Percentiles rank a stretch among this genome's conserved stretches.
These are phyloP conservation scores for Orthonyx spaldingii DNA, from an alignment of 2,113 vertebrate genomes.

Conservation along the genomic window DNA sequence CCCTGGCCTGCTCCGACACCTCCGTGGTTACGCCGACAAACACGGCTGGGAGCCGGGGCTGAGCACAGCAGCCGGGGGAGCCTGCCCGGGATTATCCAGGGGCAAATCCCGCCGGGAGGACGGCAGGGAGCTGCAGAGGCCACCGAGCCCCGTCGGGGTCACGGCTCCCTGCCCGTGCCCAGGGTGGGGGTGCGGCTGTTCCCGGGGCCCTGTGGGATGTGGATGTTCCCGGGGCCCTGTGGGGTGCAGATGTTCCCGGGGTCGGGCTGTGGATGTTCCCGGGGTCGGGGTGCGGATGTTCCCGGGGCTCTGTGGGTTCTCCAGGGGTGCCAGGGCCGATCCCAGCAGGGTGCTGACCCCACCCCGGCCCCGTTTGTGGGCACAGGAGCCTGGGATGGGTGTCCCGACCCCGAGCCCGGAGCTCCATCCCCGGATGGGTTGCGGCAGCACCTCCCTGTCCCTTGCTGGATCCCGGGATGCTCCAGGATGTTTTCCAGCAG, in stretches of 20 bases:
- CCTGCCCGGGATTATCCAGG: background rate
- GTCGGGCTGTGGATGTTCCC: no score
- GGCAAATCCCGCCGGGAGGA: background rate
- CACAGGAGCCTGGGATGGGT: background rate
- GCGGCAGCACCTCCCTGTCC: background rate
- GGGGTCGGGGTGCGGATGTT: no score
- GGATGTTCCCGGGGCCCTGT: no score
- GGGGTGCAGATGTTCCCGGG: no score
- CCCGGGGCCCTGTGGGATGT: background rate
- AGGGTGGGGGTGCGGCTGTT: background rate
- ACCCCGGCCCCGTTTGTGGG: rapidly evolving
- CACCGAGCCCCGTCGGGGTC: rapidly evolving
- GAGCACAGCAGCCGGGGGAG: background rate
- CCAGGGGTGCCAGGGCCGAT: background rate
- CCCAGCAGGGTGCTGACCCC: background rate
- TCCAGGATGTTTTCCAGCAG: background rate
- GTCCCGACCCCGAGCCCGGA: background rate
- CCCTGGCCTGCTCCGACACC: background rate
- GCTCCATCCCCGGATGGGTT: background rate
- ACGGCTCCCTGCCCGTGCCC: background rate
- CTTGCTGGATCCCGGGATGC: background rate
- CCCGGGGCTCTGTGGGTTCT: no score
- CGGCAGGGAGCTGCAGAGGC: background rate
- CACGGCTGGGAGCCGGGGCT: background rate
- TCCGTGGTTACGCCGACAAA: background rate